Conservation (phyloP, 1,140 invertebrate species). For the Drosophila leontia region DNA sequence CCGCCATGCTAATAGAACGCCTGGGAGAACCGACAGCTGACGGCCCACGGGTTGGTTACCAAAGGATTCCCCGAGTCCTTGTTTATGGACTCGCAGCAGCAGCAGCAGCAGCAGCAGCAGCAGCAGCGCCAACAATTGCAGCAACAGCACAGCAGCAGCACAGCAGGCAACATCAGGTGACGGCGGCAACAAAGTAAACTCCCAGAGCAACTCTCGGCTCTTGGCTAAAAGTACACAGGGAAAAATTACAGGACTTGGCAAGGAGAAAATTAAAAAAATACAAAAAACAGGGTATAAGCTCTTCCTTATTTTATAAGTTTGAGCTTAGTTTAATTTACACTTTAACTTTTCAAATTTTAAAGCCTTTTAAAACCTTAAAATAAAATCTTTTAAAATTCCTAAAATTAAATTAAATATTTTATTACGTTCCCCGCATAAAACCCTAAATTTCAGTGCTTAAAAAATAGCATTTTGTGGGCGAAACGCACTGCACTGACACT, state of each 20-base stretch:
- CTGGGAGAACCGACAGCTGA: slow-evolving; percentile 49
- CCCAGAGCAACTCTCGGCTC: slow-evolving; percentile 5
- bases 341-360: too few species aligned
- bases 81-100: slow-evolving; percentile 13
- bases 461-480: slow-evolving; percentile 4
- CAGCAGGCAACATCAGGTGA: slow-evolving; percentile 19
- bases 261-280: too few species aligned
- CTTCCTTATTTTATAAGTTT: too few species aligned
- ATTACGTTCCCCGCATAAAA: neutral
- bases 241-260: neutral
- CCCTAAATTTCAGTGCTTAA: neutral
- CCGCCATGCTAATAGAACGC: slow-evolving; percentile 37
- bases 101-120: slow-evolving; percentile 1
- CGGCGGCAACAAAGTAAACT: slow-evolving; percentile 7
- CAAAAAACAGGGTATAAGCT: too few species aligned
- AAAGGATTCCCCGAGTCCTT: slow-evolving; percentile 11
- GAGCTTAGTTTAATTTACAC: too few species aligned
- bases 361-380: neutral
- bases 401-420: neutral
- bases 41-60: slow-evolving; percentile 5
- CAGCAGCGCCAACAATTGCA: neutral
- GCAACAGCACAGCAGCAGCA: neutral
- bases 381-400: neutral
- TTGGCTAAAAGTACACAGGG: neutral
- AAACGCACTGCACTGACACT: neutral